Percentiles rank a stretch among this genome's conserved stretches.
phyloP scores from a whole-genome alignment of 2,113 vertebrate species.

The Chloropsis hardwickii region DNA sequence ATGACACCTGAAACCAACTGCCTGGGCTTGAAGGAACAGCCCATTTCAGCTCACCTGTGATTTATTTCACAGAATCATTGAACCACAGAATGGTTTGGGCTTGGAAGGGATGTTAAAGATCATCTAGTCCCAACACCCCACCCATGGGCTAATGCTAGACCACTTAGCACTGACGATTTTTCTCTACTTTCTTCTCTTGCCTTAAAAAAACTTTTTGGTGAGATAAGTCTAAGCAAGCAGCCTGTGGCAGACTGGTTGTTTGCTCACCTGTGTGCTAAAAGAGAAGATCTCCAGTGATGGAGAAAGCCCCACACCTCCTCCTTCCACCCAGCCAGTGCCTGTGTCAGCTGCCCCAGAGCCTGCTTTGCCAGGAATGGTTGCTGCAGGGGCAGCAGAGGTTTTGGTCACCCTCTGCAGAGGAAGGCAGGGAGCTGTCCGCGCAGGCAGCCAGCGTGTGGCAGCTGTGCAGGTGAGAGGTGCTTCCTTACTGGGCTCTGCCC shows the following conservation, averaged over 20 bases:
- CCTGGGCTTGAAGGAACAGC: background rate
- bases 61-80: background rate
- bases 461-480: constrained; percentile 14
- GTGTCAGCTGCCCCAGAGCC: fast-evolving
- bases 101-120: background rate
- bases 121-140: background rate
- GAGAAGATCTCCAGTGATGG: background rate
- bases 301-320: background rate
- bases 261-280: background rate
- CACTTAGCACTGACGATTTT: background rate
- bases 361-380: background rate
- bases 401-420: background rate
- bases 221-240: background rate
- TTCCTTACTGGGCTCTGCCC: background rate
- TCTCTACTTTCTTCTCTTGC: background rate
- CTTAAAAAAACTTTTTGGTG: background rate
- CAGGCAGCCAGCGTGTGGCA: background rate
- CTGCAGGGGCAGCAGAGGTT: background rate
- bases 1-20: fast-evolving
- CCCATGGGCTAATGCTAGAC: background rate
- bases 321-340: background rate
- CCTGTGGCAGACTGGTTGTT: fast-evolving
- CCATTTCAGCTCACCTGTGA: background rate
- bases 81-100: background rate
- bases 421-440: background rate